Percentiles rank a stretch among this genome's conserved stretches.
phyloP scores from a whole-genome alignment of 2,113 vertebrate genomes.

The Rhabdomys dilectus region DNA sequence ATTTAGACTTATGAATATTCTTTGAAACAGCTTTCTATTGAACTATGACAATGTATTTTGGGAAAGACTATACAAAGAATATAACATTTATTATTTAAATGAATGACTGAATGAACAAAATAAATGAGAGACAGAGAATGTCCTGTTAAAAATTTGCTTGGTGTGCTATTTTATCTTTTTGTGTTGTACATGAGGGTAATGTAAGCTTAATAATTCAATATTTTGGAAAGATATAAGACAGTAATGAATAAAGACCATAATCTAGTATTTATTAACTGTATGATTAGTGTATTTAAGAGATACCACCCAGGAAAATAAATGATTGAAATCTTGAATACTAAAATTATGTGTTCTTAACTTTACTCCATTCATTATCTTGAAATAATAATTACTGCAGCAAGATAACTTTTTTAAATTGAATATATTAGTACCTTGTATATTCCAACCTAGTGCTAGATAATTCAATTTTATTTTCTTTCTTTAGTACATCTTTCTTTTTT shows the following conservation, averaged over 20 bases:
- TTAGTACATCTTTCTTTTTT: neutral
- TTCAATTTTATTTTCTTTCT: neutral
- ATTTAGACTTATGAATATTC: neutral
- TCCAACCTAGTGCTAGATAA: neutral
- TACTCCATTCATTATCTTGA: neutral
- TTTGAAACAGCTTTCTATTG: constrained; percentile 35
- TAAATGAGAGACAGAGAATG: neutral
- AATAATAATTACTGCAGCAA: neutral
- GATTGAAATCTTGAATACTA: constrained; percentile 20
- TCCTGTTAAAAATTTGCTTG: neutral
- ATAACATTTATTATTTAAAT: constrained; percentile 46
- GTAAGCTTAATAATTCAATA: neutral
- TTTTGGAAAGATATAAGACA: constrained; percentile 24
- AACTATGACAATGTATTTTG: constrained; percentile 20
- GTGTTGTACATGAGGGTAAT: neutral
- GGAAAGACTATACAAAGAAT: neutral
- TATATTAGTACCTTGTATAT: neutral
- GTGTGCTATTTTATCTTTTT: neutral
- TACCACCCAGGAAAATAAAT: neutral
- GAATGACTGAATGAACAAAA: neutral
- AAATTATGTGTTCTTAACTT: constrained; percentile 47
- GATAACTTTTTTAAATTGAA: constrained; percentile 5
- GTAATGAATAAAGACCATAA: neutral
- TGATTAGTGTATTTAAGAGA: constrained; percentile 21
- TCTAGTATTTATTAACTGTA: constrained; percentile 31